Evolutionary conservation across 2,888 invertebrate genomes (phyloP), one percentile per base, ranked within the genome.

Genomic region (Drosophila austrosaltans): DNA sequence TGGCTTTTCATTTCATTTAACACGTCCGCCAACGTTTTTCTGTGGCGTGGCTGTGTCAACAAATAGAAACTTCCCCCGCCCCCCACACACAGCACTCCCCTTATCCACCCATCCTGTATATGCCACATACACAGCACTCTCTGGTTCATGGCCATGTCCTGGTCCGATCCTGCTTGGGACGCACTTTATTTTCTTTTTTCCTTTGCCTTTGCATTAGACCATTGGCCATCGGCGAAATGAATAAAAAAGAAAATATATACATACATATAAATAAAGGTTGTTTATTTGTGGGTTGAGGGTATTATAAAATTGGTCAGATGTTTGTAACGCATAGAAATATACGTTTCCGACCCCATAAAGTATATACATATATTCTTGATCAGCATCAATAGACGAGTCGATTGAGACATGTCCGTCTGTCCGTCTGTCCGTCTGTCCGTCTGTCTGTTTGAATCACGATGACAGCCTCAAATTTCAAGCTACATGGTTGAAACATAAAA

Each of bases 1-100:
- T 83, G 81, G 81, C 82, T 82, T 81, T 82, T 81, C 85, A 79
- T 79, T 82, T 84, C 79, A 83, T 83, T 83, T 79, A 83, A 83
- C 84, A 72, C 79, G 69, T 67, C 79, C 76, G 82, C 82, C 82
- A 76, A 84, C 78, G 82, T 84, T 79, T 78, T 81, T 48, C 48
- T 79, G 69, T 69, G 69, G 81, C 76, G 53, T 68, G 71, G 69
- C 63, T 78, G 73, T 82, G 82, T 83, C 81, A 83, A 83, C 85
- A 84, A 76, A 79, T 79, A 75, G 70, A 68, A 58, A 63, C 20
- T 36, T 22, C 10, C n/a, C 39, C 12, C 39, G 12, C 57, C 30
- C 1, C 28, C 25, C 5, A 6, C 6, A 32, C 32, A 4, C 32
- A 32, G 5, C 32, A 4, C 32, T 8, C 36, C 36, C 36, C 36